A percentile compares a stretch with the other conserved stretches of the same genome.
phyloP scores from a whole-genome alignment of 2,113 vertebrate species.

The Catagonus wagneri region DNA sequence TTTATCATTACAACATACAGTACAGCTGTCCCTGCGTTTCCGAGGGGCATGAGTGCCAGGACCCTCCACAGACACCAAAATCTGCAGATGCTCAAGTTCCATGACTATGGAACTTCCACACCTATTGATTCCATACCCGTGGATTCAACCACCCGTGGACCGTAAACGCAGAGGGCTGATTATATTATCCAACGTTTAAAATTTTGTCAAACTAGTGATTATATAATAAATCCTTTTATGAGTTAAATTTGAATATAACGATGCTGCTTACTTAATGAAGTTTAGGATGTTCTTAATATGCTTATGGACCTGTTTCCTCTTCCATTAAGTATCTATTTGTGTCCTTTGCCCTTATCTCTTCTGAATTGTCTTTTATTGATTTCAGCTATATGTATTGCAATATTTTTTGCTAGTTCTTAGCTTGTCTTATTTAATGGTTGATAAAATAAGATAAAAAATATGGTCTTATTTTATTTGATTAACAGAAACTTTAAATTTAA shows the following conservation, averaged over 20 bases:
- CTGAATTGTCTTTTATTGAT: neutral
- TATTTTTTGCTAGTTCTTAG: neutral
- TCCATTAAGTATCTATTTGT: neutral
- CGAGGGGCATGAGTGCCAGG: neutral
- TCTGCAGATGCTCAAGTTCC: neutral
- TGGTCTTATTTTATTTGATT: neutral
- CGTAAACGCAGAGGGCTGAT: neutral
- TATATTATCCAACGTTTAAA: neutral
- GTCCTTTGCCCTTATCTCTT: neutral
- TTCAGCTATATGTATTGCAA: neutral
- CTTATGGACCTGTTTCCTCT: neutral
- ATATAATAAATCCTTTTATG: neutral
- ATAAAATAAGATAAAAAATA: too few relatives aligned
- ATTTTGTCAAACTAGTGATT: neutral
- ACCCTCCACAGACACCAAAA: neutral
- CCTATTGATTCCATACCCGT: neutral
- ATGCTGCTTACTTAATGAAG: neutral
- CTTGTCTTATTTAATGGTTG: constrained; percentile 7
- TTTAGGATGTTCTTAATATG: neutral
- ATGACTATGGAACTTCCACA: rapidly evolving
- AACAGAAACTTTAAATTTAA: neutral
- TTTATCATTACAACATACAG: rapidly evolving
- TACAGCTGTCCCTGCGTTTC: neutral
- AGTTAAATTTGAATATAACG: neutral
- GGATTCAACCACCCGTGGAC: neutral